These are phyloP conservation scores for Philhelius pedissequus DNA, from an alignment of 2,888 invertebrate genomes.

Conservation along the genomic window DNA sequence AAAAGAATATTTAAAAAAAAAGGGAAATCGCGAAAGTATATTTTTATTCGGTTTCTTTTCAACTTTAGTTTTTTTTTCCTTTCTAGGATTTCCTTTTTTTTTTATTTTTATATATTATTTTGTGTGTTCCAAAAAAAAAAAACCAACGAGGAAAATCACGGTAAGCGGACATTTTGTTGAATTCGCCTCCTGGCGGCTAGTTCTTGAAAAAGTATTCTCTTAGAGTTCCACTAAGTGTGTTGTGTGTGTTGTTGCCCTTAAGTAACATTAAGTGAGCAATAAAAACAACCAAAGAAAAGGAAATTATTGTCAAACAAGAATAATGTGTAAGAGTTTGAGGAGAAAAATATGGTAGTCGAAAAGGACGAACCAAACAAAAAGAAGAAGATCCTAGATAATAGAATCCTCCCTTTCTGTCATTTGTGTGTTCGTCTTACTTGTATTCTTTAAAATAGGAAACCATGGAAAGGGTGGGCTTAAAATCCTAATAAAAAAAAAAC, in stretches of 20 bases:
- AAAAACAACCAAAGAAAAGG: conserved; percentile 21
- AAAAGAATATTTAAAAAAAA: neutral
- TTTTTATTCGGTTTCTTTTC: neutral
- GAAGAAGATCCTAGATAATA: conserved; percentile 8
- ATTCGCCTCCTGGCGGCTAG: conserved; percentile 11
- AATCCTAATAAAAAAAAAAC: conserved; percentile 10
- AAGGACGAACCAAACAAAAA: neutral
- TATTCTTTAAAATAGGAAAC: neutral
- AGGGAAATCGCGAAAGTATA: conserved; percentile 9
- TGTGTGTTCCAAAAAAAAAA: neutral
- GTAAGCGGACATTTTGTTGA: conserved; percentile 13
- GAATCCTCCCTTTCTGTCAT: neutral
- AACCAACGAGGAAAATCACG: conserved; percentile 52
- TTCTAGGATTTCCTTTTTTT: neutral
- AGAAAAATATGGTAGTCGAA: neutral
- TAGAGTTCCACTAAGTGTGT: neutral
- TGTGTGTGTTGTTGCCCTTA: conserved; percentile 18
- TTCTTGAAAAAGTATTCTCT: neutral
- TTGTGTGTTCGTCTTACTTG: neutral
- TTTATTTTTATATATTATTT: too few relatives aligned
- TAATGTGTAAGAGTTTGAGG: neutral
- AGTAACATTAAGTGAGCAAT: conserved; percentile 34
- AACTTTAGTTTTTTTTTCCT: neutral
- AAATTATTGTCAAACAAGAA: conserved; percentile 41
- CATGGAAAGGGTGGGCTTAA: conserved; percentile 4